Evolutionary conservation across 2,797 vertebrate genomes (phyloP), one percentile per base, ranked within the genome.

Genomic region (Melanotaenia pygmaea): DNA sequence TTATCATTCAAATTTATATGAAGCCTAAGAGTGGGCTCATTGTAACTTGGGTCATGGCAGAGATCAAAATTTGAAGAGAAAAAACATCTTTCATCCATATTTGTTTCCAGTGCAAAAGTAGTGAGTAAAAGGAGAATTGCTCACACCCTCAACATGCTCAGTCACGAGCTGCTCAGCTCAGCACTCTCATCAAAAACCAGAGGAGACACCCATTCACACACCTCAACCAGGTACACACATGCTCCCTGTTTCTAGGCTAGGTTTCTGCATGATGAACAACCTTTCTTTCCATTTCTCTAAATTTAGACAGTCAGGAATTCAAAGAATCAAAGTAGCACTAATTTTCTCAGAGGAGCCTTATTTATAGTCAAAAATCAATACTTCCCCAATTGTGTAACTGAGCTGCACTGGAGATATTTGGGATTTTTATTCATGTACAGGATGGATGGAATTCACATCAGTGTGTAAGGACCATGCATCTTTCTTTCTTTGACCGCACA

Each of bases 281-380:
- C 66, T 56, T 59, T 67, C 18, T 70, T 57, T 37, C 58, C 5
- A 18, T 67, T 74, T 24, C 24, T 61, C 69, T 73, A 87, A 73
- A 79, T 80, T 76, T 70, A 83, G 76, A 85, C 37, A 69, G 45
- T 53, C 34, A 37, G 61, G 35, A 79, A 88, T 65, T 35, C 28
- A 26, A 53, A 69, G 30, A 34, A 65, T 74, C 74, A 76, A 76
- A 86, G 60, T 71, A 73, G 50, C 34, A 54, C 61, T 80, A 66
- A 84, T 72, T 79, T 62, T 77, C 76, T 70, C 64, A 47, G 56
- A 81, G 72, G 69, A 85, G 59, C 54, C 30, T 32, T 50, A 56
- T 57, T 76, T 51, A 47, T 24, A 45, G 34, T 72, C 20, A 51
- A 57, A 74, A 86, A 90, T 91, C 89, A 86, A 88, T 90, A 64